Conservation (phyloP, 1,140 invertebrate genomes). For the Acromyrmex heyeri region DNA sequence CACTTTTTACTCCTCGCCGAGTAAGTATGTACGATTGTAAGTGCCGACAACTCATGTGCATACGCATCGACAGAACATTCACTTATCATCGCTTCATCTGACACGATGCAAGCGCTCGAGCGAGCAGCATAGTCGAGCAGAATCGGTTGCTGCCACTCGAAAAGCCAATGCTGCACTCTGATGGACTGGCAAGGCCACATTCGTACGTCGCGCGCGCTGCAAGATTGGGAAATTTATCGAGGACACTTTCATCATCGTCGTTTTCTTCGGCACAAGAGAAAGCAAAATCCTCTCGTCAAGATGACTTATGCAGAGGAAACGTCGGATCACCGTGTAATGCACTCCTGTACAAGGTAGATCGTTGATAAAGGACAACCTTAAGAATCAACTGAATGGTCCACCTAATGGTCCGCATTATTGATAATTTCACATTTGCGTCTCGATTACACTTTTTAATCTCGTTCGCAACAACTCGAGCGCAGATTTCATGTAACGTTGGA, state of each 20-base stretch:
- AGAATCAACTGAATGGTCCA: background rate
- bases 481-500: background rate
- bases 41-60: constrained; percentile 61
- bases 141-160: constrained; percentile 63
- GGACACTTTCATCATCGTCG: constrained; percentile 58
- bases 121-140: constrained; percentile 40
- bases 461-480: background rate
- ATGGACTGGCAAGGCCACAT: constrained; percentile 62
- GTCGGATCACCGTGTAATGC: background rate
- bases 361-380: background rate
- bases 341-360: background rate
- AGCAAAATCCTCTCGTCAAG: constrained; percentile 40
- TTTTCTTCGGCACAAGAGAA: constrained; percentile 45
- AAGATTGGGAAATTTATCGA: constrained; percentile 64
- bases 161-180: constrained; percentile 57
- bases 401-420: background rate
- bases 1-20: constrained; percentile 49
- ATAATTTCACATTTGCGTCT: background rate
- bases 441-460: background rate
- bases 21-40: constrained; percentile 53
- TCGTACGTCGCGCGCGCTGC: constrained; percentile 46
- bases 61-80: constrained; percentile 63
- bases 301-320: background rate
- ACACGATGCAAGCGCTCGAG: constrained; percentile 59
- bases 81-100: constrained; percentile 64